A percentile compares a stretch with the other conserved stretches of the same genome.
Evolutionary conservation across 2,797 vertebrate genomes (phyloP).

Genomic region (Cyclopterus lumpus): DNA sequence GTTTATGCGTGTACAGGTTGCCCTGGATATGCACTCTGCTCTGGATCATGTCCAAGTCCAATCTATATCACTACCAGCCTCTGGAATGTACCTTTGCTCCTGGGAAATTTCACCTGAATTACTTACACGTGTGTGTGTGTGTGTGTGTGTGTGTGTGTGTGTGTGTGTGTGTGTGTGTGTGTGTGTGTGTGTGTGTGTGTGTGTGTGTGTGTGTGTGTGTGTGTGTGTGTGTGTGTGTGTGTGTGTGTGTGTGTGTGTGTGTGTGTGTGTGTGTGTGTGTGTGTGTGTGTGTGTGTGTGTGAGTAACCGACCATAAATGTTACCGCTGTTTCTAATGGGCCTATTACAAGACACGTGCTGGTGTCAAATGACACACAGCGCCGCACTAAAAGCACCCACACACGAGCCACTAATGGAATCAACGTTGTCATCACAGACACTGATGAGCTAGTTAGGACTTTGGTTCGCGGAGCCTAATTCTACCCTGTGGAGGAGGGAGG

Average conservation of each 20-base stretch:
- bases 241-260: constrained; percentile 15
- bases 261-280: constrained; percentile 38
- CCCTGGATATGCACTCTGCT: constrained; percentile 77
- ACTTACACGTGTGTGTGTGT: constrained; percentile 44
- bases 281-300: constrained; percentile 33
- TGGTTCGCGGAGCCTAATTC: constrained; percentile 52
- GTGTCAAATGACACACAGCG: constrained; percentile 56
- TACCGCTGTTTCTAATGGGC: constrained; percentile 56
- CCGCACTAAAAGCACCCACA: constrained; percentile 47
- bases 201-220: constrained; percentile 45
- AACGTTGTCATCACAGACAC: constrained; percentile 71
- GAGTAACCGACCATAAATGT: constrained; percentile 72
- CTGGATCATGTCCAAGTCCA: constrained; percentile 75
- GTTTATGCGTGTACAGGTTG: constrained; percentile 67
- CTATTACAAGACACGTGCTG: constrained; percentile 60
- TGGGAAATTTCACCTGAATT: constrained; percentile 76
- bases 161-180: constrained; percentile 38
- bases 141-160: constrained; percentile 15
- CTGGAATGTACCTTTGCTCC: constrained; percentile 80
- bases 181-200: constrained; percentile 33
- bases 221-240: constrained; percentile 27
- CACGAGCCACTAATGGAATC: constrained; percentile 64
- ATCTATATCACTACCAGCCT: constrained; percentile 71
- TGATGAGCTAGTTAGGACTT: constrained; percentile 61
- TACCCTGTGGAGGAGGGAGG: constrained; percentile 64